Evolutionary conservation across 92 coral and sea anemone genomes (phyloP), one percentile per base, ranked within the genome.

Genomic region (Plumapathes pennacea): DNA sequence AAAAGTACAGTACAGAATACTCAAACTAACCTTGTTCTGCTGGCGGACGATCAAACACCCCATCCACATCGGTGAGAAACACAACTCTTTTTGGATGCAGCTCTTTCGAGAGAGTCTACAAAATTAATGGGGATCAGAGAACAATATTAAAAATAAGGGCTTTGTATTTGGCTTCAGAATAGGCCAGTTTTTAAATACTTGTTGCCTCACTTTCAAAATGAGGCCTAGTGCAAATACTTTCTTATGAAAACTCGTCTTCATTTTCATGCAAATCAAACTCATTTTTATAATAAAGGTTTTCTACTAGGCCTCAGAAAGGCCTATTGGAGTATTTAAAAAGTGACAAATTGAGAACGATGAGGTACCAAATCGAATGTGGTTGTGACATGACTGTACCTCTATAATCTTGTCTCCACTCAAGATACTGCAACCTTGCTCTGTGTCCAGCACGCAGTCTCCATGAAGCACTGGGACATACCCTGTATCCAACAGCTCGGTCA

Each of bases 381-480:
- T n/a, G n/a, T n/a, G n/a, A n/a, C n/a, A 5, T 7, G 0, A 10
- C 33, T 18, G 23, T 57, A 86, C 95, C 89, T 86, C 89, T 24
- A 86, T 76, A 37, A 86, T 82, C 59, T 76, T 86, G 74, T 86
- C 95, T 22, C 95, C 95, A 65, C 95, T 86, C 9, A 86, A 84
- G 44, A 86, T 86, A 10, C 74, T 56, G 50, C 89, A 86, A 9
- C 95, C 89, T 62, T 82, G 85, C 21, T 30, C 53, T 10, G 71
- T 56, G 39, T 86, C 95, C 10, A 82, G 29, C 12, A 86, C 95
- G 60, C 95, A 86, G 50, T 86, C 95, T 5, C 95, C 95, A 62
- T 86, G 95, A 21, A 82, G 46, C 25, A 86, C 32, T 4, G 95
- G 95, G 13, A 86, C 80, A 67, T 82, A 82, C 11, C 95, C 95